Base-by-base conservation (phyloP, 2,113 vertebrate species). In the Grallaria varia region DNA sequence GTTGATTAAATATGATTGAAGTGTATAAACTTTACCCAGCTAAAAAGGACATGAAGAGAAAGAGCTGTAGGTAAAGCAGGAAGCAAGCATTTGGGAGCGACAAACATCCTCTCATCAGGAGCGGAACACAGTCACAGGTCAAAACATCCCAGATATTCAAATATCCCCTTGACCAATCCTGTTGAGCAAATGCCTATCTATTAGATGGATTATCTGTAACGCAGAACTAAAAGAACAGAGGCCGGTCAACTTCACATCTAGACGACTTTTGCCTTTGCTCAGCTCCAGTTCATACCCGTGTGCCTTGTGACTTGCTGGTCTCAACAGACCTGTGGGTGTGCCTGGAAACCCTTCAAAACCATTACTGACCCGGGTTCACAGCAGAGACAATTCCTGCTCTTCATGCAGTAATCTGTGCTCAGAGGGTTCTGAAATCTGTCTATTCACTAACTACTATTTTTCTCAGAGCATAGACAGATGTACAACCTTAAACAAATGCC, bases 201-300 rank as follows among this genome's bases (percentile, higher is more conserved):
- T 52, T 63, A 75, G 72, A 49, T 58, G 40, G 58, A 27, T 58
- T 55, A 20, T n/a, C 45, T 88, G 25, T 49, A 45, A 58, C 50
- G 4, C 17, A 53, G 22, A 69, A 15, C 22, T 87, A 62, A 80
- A 78, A 85, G 22, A 82, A 63, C 9, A 75, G 25, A n/a, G 31
- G 39, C 47, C 4, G 16, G 2, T 25, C 21, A 44, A 1, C 21
- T 84, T 81, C 71, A 44, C 2, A 1, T 30, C 3, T 40, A 64
- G 49, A 45, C 44, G 55, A 75, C 27, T 23, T 74, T 68, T 77
- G 45, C 25, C 11, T 66, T 86, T 50, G 8, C 15, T 35, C 4
- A 2, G 12, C 64, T 73, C 22, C 0, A 0, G n/a, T 28, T 33
- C 49, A 18, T 47, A 71, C 6, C 52, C 25, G 11, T 0, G 1